Evolutionary conservation across 53 echinoderm and acorn worm species (phyloP).

Genomic region (Antedon mediterranea): DNA sequence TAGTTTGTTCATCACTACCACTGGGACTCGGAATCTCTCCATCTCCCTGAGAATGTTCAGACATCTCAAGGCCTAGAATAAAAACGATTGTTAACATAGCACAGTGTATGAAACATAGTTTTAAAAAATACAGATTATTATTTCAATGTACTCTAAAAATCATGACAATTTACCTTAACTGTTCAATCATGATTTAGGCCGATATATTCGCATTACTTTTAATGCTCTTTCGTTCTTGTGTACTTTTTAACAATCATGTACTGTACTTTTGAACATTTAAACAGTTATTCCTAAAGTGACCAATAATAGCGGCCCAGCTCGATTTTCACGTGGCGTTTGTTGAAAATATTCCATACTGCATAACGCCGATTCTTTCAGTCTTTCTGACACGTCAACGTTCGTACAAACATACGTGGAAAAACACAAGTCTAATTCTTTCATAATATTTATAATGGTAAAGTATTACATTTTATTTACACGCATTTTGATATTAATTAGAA

Average conservation of each 20-base stretch:
- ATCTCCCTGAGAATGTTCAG: neutral
- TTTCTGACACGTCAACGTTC: neutral
- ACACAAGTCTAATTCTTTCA: neutral
- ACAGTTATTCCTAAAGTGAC: no score
- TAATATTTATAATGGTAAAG: neutral
- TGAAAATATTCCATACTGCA: no score
- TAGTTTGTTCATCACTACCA: neutral
- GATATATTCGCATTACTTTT: no score
- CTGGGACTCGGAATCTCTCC: neutral
- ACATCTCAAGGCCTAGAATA: neutral
- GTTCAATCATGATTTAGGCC: no score
- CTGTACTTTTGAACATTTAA: no score
- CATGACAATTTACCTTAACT: no score
- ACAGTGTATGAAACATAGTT: no score
- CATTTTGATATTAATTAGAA: neutral
- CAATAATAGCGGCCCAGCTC: neutral
- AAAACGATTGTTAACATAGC: no score
- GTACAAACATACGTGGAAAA: neutral
- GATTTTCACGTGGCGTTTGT: neutral
- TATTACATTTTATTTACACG: neutral
- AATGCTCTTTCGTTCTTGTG: no score
- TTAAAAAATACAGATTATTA: no score
- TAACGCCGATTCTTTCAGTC: neutral
- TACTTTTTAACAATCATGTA: no score
- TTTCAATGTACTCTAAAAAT: no score